Conservation (phyloP, 2,888 invertebrate genomes). For the Copidosoma aretas region DNA sequence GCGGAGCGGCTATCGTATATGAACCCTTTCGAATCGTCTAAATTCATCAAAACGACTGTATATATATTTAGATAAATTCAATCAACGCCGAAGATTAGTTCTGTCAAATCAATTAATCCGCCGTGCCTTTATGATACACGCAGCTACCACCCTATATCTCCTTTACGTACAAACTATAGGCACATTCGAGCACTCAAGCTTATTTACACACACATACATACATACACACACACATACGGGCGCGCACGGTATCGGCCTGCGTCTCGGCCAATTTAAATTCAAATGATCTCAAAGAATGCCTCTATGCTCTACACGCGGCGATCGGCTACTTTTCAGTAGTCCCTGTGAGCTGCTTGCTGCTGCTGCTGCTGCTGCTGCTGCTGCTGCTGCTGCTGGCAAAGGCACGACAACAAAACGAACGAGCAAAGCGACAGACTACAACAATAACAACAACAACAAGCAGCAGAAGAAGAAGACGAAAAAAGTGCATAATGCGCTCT, state of each 20-base stretch:
- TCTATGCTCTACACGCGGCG: constrained; percentile 16
- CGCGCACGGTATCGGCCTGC: constrained; percentile 2
- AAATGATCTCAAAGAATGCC: constrained; percentile 37
- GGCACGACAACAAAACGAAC: neutral
- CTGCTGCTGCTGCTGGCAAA: neutral
- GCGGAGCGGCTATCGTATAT: too few species aligned
- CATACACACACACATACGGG: neutral
- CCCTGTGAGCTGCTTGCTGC: neutral
- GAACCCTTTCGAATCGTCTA: too few species aligned
- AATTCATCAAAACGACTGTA: too few species aligned
- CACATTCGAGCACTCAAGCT: too few species aligned
- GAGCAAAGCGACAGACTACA: neutral
- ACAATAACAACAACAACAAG: neutral
- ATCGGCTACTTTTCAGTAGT: constrained; percentile 36
- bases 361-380: too few species aligned
- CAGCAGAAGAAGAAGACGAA: neutral
- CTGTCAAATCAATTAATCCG: constrained; percentile 29
- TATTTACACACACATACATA: neutral
- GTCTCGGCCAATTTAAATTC: constrained; percentile 39
- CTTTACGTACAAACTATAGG: too few species aligned
- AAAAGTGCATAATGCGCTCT: neutral
- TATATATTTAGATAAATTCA: constrained; percentile 5
- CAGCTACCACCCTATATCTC: too few species aligned
- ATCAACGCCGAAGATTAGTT: constrained; percentile 22
- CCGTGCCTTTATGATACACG: too few species aligned